Percentiles rank a stretch among this genome's conserved stretches.
phyloP scores from a whole-genome alignment of 2,113 vertebrate species.

The Fregetta grallaria region DNA sequence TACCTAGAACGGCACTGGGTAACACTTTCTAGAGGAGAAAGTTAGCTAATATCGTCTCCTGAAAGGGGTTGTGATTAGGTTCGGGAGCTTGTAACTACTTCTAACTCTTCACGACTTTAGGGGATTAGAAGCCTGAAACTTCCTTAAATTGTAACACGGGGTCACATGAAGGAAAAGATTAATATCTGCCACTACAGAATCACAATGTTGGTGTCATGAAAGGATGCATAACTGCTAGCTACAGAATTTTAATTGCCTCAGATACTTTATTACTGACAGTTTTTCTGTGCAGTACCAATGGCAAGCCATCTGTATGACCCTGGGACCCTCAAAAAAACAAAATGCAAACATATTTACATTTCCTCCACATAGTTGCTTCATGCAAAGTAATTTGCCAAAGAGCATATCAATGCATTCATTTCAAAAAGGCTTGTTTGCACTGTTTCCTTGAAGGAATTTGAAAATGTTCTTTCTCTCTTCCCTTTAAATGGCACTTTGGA shows the following conservation, averaged over 20 bases:
- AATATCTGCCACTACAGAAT: neutral
- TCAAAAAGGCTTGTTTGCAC: neutral
- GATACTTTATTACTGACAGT: no score
- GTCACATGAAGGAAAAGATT: neutral
- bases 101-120: accelerated
- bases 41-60: neutral
- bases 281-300: neutral
- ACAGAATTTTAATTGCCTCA: neutral
- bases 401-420: neutral
- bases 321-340: no score
- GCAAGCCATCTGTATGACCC: accelerated
- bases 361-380: neutral
- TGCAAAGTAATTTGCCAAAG: neutral
- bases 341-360: neutral
- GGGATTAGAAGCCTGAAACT: neutral
- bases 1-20: neutral
- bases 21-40: neutral
- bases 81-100: neutral
- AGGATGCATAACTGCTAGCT: neutral
- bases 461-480: neutral
- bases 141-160: no score
- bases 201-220: accelerated
- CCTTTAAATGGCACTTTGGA: conserved; percentile 1
- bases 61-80: neutral
- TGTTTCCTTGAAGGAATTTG: neutral